phyloP scores from a whole-genome alignment of 2,113 vertebrate genomes.

The Sceloporus tristichus region DNA sequence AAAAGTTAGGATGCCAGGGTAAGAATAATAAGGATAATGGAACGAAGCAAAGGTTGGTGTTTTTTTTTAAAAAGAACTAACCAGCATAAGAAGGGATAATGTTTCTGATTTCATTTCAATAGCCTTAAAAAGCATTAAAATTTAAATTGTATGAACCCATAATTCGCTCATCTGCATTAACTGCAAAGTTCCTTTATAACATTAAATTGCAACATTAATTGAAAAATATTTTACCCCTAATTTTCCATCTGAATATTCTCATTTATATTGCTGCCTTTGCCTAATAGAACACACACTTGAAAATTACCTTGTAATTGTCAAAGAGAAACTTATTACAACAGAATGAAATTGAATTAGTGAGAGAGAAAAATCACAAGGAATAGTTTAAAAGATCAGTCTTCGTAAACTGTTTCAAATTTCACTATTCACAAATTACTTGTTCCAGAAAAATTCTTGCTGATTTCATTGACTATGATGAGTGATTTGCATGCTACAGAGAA shows the following conservation, averaged over 20 bases:
- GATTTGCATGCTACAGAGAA: neutral
- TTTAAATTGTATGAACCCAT: conserved; percentile 26
- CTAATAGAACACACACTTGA: conserved; percentile 18
- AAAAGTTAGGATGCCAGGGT: neutral
- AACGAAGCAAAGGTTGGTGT: neutral
- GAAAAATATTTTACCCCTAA: conserved; percentile 32
- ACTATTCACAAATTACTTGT: neutral
- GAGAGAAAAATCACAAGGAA: neutral
- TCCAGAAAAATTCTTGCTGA: neutral
- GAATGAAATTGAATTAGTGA: conserved; percentile 29
- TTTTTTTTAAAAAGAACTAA: neutral
- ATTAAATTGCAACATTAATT: conserved; percentile 34
- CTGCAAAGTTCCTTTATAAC: conserved; percentile 19
- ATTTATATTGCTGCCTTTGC: conserved; percentile 13
- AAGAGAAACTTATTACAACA: conserved; percentile 29
- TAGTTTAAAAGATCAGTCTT: conserved; percentile 2
- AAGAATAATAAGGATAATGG: neutral
- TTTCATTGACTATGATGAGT: neutral
- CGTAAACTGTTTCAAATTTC: neutral
- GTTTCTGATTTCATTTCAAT: neutral
- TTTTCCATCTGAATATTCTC: conserved; percentile 26
- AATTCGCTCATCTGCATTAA: conserved; percentile 16
- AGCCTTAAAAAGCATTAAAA: conserved; percentile 16
- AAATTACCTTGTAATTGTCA: conserved; percentile 43
- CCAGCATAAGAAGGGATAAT: neutral